Evolutionary conservation across 2,113 vertebrate species (phyloP).

Genomic region (Clinocottus analis): DNA sequence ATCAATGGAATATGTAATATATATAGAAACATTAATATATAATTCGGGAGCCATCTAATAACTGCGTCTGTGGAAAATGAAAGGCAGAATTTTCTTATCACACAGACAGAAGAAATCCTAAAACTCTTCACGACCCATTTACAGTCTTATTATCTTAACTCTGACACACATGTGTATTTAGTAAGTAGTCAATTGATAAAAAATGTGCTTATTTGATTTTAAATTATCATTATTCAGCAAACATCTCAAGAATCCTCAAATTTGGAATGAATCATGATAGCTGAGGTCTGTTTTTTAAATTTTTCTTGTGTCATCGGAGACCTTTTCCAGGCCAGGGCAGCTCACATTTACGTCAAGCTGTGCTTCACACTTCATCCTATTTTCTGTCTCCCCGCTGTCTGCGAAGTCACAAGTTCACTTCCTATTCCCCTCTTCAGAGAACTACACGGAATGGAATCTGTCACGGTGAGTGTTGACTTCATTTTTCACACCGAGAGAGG

Average conservation of each 20-base stretch:
- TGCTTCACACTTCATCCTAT: slow-evolving; percentile 47
- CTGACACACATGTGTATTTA: neutral
- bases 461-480: slow-evolving; percentile 49
- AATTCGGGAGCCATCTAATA: neutral
- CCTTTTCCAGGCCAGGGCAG: neutral
- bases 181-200: neutral
- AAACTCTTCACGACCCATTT: neutral
- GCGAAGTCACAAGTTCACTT: slow-evolving; percentile 23
- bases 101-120: neutral
- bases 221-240: too few relatives aligned
- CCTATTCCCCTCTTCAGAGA: slow-evolving; percentile 42
- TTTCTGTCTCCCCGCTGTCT: slow-evolving; percentile 32
- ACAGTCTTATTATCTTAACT: neutral
- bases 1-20: neutral
- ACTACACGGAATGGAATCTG: slow-evolving; percentile 53
- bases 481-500: slow-evolving; percentile 48
- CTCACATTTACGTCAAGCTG: slow-evolving; percentile 34
- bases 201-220: neutral
- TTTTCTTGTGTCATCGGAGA: neutral
- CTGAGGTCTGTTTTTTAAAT: neutral
- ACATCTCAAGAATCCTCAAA: neutral
- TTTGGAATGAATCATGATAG: neutral
- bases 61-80: neutral
- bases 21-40: neutral
- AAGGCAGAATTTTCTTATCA: neutral